These are phyloP conservation scores for Prionace glauca DNA, from an alignment of 2,797 vertebrate species.

Conservation along the genomic window DNA sequence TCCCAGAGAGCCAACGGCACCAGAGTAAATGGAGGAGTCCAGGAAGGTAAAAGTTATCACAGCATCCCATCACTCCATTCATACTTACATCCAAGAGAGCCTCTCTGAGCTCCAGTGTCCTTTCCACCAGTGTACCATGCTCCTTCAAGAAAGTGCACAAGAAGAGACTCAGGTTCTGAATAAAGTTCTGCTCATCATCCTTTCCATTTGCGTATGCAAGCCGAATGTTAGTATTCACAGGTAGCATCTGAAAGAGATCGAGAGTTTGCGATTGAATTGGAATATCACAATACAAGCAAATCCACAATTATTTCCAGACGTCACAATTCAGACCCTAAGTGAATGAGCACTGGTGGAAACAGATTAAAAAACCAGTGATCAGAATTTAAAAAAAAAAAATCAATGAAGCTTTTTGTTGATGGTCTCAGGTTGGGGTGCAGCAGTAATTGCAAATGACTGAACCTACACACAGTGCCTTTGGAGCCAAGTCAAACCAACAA, in stretches of 20 bases:
- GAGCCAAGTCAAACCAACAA: not conserved
- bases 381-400: not conserved
- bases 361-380: not conserved
- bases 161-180: conserved; percentile 95
- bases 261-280: not conserved
- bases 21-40: too few relatives aligned
- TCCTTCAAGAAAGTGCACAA: conserved; percentile 97
- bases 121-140: conserved; percentile 88
- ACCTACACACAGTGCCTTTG: not conserved
- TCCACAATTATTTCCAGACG: not conserved
- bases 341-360: not conserved
- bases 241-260: conserved; percentile 74
- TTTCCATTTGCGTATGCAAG: conserved; percentile 94
- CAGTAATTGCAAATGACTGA: not conserved
- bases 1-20: not conserved
- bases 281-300: not conserved
- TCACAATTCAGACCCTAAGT: not conserved
- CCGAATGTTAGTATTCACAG: conserved; percentile 91
- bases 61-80: not conserved
- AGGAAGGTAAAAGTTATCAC: not conserved
- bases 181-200: conserved; percentile 97
- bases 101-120: conserved; percentile 83
- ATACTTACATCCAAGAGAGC: conserved; percentile 86
- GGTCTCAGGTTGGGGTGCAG: not conserved
- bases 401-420: not conserved